These are phyloP conservation scores for Agrochola macilenta DNA, from an alignment of 2,888 invertebrate species.

Conservation along the genomic window DNA sequence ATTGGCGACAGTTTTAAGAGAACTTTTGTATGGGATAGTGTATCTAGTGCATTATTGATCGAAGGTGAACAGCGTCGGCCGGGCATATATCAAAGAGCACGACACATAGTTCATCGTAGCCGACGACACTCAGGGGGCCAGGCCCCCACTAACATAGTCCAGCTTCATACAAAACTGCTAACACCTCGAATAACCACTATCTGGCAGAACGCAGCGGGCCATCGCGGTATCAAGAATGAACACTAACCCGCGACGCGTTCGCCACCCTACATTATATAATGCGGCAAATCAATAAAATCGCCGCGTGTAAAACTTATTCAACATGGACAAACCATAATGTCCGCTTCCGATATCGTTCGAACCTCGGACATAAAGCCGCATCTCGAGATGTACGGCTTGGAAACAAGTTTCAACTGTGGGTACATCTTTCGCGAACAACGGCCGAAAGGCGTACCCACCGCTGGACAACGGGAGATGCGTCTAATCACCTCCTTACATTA, in stretches of 20 bases:
- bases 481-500: constrained; percentile 65
- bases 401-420: constrained; percentile 55
- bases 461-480: constrained; percentile 63
- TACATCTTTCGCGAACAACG: constrained; percentile 61
- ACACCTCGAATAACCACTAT: constrained; percentile 78
- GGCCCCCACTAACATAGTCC: constrained; percentile 72
- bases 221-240: constrained; percentile 51
- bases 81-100: constrained; percentile 72
- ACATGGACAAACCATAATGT: constrained; percentile 84
- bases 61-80: constrained; percentile 59
- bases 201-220: constrained; percentile 65
- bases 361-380: constrained; percentile 68
- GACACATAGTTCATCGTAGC: constrained; percentile 75
- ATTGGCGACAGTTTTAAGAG: too few species aligned
- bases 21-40: too few species aligned
- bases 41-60: too few species aligned
- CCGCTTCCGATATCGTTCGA: constrained; percentile 73
- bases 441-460: constrained; percentile 69
- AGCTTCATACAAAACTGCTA: constrained; percentile 77
- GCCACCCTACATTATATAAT: constrained; percentile 81
- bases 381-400: constrained; percentile 62
- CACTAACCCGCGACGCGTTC: constrained; percentile 65
- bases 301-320: constrained; percentile 85
- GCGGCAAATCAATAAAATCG: constrained; percentile 89
- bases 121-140: constrained; percentile 74